A percentile compares a stretch with the other conserved stretches of the same genome.
Conservation (phyloP, 2,113 vertebrate genomes). For the Equus przewalskii region DNA sequence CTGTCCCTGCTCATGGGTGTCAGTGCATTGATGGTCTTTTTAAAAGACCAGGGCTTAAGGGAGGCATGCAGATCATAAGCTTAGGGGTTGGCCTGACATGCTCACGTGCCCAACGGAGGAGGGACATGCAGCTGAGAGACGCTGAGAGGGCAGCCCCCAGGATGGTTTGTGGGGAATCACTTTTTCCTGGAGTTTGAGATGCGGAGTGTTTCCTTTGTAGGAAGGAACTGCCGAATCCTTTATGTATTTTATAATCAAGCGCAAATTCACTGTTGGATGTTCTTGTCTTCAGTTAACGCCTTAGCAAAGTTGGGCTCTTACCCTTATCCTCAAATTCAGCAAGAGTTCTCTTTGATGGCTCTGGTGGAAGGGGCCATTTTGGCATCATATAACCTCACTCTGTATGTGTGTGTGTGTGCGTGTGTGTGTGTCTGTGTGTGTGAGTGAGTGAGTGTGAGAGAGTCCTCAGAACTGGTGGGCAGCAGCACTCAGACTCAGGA, state of each 20-base stretch:
- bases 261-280: neutral
- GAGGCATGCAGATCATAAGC: neutral
- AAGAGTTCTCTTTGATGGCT: neutral
- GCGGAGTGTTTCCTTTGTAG: neutral
- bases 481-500: neutral
- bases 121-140: neutral
- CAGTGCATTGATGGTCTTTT: neutral
- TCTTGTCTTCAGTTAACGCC: neutral
- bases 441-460: neutral
- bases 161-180: no score
- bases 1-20: neutral
- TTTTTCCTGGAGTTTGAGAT: neutral
- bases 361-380: neutral
- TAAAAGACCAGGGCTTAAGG: neutral
- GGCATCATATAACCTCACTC: no score
- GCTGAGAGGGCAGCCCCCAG: neutral
- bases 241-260: neutral
- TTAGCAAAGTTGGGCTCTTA: neutral
- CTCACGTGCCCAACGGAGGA: neutral
- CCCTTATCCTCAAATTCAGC: neutral
- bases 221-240: neutral
- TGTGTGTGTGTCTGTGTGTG: neutral
- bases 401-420: neutral
- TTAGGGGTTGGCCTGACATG: neutral
- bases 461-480: no score